Evolutionary conservation across 1,140 invertebrate genomes (phyloP).

Genomic region (Euschistus heros): DNA sequence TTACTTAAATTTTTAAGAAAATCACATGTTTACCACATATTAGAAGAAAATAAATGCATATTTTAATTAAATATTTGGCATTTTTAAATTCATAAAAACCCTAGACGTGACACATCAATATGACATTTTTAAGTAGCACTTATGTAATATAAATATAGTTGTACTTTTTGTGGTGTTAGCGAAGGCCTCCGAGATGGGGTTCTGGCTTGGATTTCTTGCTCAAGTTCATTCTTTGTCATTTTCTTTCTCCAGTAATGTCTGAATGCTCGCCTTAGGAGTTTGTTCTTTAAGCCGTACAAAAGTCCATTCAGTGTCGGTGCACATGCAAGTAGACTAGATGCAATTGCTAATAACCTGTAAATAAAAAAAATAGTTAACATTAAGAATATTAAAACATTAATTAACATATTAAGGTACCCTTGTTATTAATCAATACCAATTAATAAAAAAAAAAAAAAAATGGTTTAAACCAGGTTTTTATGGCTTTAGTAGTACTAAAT

Average conservation of each 20-base stretch:
- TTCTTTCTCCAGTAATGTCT: constrained; percentile 70
- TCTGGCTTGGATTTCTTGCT: constrained; percentile 59
- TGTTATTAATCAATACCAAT: too few relatives aligned
- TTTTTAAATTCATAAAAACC: too few relatives aligned
- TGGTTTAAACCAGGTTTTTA: too few relatives aligned
- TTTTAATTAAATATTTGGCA: too few relatives aligned
- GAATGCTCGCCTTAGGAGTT: constrained; percentile 54
- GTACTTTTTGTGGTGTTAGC: constrained; percentile 48
- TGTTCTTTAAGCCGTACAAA: constrained; percentile 64
- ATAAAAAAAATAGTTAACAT: not conserved
- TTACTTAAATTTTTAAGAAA: too few relatives aligned
- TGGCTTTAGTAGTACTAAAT: too few relatives aligned
- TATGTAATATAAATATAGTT: constrained; percentile 32
- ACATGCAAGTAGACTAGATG: constrained; percentile 46
- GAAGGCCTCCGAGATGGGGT: constrained; percentile 64
- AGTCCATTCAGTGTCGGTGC: constrained; percentile 62
- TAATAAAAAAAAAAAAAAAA: too few relatives aligned
- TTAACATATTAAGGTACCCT: too few relatives aligned
- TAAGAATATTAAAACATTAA: too few relatives aligned
- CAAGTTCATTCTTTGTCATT: constrained; percentile 63
- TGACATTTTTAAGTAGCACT: not conserved
- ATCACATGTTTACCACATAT: too few relatives aligned
- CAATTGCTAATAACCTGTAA: constrained; percentile 41
- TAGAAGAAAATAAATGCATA: too few relatives aligned
- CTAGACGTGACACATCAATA: too few relatives aligned